Evolutionary conservation across 2,797 vertebrate species (phyloP).

Genomic region (Etheostoma perlongum): DNA sequence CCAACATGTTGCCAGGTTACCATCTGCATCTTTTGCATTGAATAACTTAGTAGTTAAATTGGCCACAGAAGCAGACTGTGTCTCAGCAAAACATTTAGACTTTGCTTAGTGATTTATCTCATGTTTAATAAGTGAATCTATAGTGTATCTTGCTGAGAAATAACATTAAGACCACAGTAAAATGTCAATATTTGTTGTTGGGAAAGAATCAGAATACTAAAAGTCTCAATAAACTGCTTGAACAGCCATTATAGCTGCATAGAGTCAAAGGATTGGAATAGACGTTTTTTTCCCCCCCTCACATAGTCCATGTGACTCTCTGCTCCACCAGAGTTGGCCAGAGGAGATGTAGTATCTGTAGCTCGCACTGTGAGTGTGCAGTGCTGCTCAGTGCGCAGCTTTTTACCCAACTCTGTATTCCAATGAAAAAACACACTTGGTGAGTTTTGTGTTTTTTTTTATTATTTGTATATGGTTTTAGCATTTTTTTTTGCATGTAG

Average conservation of each 20-base stretch:
- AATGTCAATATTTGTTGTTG: background rate
- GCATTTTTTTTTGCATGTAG: constrained; percentile 18
- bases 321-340: constrained; percentile 76
- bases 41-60: constrained; percentile 13
- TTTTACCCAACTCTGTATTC: constrained; percentile 72
- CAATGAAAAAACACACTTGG: constrained; percentile 87
- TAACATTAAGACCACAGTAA: background rate
- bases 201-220: background rate
- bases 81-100: background rate
- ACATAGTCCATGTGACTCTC: constrained; percentile 84
- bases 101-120: background rate
- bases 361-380: constrained; percentile 75
- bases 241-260: constrained; percentile 54
- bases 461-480: background rate
- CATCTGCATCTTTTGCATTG: background rate
- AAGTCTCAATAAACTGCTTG: constrained; percentile 35
- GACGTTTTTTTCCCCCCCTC: constrained; percentile 52
- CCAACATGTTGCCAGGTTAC: background rate
- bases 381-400: constrained; percentile 74
- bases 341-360: constrained; percentile 76
- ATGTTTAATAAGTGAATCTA: background rate
- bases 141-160: background rate
- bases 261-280: constrained; percentile 75
- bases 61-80: background rate
- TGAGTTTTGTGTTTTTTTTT: constrained; percentile 72